These are phyloP conservation scores for Drosophila cognata DNA, from an alignment of 2,888 invertebrate genomes.

Conservation along the genomic window DNA sequence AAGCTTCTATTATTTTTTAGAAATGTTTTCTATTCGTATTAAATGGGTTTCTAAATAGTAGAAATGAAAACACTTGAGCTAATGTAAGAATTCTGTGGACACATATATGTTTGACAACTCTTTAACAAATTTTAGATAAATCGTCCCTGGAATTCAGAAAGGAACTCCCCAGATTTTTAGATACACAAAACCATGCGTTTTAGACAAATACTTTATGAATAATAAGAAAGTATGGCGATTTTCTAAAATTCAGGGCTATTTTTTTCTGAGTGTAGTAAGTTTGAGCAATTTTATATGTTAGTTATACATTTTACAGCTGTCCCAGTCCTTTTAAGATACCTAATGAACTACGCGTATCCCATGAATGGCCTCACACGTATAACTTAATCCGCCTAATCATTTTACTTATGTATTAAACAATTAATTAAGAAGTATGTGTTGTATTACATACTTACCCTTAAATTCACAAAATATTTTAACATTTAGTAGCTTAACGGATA, in stretches of 20 bases:
- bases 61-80: background rate
- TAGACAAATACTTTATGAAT: background rate
- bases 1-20: background rate
- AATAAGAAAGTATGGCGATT: background rate
- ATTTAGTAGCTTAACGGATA: conserved; percentile 25
- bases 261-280: conserved; percentile 12
- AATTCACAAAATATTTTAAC: conserved; percentile 23
- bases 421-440: conserved; percentile 39
- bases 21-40: background rate
- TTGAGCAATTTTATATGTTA: conserved; percentile 31
- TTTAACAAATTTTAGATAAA: background rate
- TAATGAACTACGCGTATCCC: conserved; percentile 38
- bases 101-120: background rate
- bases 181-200: background rate
- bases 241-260: background rate
- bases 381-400: conserved; percentile 46
- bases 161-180: background rate
- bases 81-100: background rate
- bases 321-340: conserved; percentile 51
- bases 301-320: conserved; percentile 43
- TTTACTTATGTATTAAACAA: conserved; percentile 44
- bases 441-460: conserved; percentile 36
- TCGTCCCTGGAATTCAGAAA: background rate
- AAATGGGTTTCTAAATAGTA: background rate
- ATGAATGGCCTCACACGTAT: conserved; percentile 47